Base-by-base conservation (phyloP, 2,113 vertebrate species). In the Sinosuthora webbiana region DNA sequence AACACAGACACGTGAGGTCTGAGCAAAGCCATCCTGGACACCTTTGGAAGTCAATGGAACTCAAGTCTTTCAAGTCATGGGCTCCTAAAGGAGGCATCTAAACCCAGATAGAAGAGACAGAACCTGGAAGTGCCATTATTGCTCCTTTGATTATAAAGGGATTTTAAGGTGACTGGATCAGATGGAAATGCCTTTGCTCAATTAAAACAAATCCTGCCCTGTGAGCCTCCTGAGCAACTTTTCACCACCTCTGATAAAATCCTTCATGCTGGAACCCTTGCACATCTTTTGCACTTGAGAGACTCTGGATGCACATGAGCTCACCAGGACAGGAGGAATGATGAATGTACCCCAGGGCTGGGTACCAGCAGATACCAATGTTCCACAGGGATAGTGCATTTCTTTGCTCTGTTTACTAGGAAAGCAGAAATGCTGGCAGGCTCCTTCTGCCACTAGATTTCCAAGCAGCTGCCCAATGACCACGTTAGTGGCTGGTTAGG, bases 401-500 rank as follows among this genome's bases (percentile, higher is more conserved):
- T 86, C 92, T 81, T 89, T 60, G 63, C 71, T 77, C 35, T 86
- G 4, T 70, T 86, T 92, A 71, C 79, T 74, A 67, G 85, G 87
- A 91, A 81, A 86, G 76, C 68, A 86, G 68, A 90, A 91, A 67
- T 17, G 41, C 47, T 93, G 80, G 60, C 84, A 90, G 76, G 52
- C 33, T 93, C 52, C 64, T 89, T 87, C 79, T 94, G 88, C 63
- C 80, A 64, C 71, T 94, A 47, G 60, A 77, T 82, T 88, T 89
- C 47, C 64, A 49, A 93, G 83, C 65, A 87, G 83, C 74, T 93
- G 94, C 73, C 92, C 90, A 87, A 70, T 4, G 21, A 62, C 71
- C 67, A 76, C 1, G 10, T 39, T n/a, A 69, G 62, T 56, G 70
- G 63, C 65, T 94, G 79, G 79, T 95, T 77, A 89, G 71, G 80